Conservation (phyloP, 2,797 vertebrate genomes). For the Enteromius fasciolatus region DNA sequence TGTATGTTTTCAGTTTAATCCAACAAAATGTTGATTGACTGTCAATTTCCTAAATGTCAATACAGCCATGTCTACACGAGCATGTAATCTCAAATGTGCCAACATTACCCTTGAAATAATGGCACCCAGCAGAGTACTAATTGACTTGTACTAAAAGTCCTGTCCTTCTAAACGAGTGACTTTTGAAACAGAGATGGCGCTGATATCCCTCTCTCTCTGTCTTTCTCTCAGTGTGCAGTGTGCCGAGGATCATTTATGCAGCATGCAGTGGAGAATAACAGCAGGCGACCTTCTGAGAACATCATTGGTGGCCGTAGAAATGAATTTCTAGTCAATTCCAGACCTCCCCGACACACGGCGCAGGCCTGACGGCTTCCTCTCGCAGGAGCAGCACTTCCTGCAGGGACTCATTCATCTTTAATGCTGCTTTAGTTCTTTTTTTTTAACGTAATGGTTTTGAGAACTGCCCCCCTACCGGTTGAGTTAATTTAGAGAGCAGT, state of each 20-base stretch:
- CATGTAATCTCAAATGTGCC: slow-evolving; percentile 33
- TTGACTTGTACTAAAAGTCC: slow-evolving; percentile 53
- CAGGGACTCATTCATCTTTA: slow-evolving; percentile 19
- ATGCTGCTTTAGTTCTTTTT: background rate
- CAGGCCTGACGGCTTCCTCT: slow-evolving; percentile 9
- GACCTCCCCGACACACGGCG: background rate
- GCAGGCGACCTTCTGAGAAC: background rate
- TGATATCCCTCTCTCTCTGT: slow-evolving; percentile 24
- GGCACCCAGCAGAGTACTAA: slow-evolving; percentile 54
- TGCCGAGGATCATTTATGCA: background rate
- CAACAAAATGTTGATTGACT: background rate
- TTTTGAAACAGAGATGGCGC: slow-evolving; percentile 59
- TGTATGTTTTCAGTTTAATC: background rate
- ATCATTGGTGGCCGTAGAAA: slow-evolving; percentile 5
- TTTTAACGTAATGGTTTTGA: background rate
- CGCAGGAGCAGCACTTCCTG: background rate
- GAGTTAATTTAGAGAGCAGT: background rate
- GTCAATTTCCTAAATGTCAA: background rate
- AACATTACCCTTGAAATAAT: slow-evolving; percentile 53
- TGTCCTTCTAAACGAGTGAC: slow-evolving; percentile 56
- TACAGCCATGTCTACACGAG: background rate
- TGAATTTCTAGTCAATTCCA: slow-evolving; percentile 14
- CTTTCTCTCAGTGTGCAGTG: slow-evolving; percentile 7
- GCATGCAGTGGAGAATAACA: background rate
- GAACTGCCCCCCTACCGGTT: background rate